phyloP scores from a whole-genome alignment of 2,888 invertebrate genomes.

The Athalia circularis region DNA sequence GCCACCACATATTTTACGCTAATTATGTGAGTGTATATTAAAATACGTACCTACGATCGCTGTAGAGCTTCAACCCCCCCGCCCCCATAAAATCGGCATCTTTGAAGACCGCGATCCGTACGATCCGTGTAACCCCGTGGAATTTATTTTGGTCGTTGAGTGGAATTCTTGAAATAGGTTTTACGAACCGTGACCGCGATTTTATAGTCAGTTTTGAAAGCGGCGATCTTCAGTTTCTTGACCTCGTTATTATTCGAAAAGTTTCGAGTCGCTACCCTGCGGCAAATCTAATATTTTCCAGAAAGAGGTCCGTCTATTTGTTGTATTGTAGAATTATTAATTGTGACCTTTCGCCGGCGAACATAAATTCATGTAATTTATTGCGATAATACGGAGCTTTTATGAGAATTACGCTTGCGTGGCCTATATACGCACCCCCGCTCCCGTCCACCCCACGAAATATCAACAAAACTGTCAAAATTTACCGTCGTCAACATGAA shows the following conservation, averaged over 20 bases:
- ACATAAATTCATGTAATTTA: not conserved
- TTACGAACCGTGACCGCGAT: slow-evolving; percentile 6
- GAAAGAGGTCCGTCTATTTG: too few relatives aligned
- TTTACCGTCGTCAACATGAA: not conserved
- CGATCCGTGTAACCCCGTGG: not conserved
- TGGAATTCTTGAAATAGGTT: slow-evolving; percentile 38
- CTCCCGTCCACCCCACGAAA: not conserved
- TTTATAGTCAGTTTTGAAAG: slow-evolving; percentile 15
- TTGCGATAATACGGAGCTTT: slow-evolving; percentile 10
- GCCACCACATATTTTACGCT: too few relatives aligned
- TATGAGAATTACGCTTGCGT: too few relatives aligned
- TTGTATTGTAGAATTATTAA: too few relatives aligned
- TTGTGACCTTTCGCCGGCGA: slow-evolving; percentile 11
- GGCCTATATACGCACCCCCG: not conserved
- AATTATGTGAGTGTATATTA: too few relatives aligned
- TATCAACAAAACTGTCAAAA: slow-evolving; percentile 31
- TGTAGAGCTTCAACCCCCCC: too few relatives aligned
- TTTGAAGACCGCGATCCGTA: not conserved
- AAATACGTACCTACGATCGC: too few relatives aligned
- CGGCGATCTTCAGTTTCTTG: slow-evolving; percentile 8
- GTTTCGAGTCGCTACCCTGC: not conserved
- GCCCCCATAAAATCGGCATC: not conserved
- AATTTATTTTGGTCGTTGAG: slow-evolving; percentile 40
- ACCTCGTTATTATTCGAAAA: slow-evolving; percentile 1
- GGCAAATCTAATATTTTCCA: not conserved